Base-by-base conservation (phyloP, 2,113 vertebrate genomes). In the Serinus canaria region DNA sequence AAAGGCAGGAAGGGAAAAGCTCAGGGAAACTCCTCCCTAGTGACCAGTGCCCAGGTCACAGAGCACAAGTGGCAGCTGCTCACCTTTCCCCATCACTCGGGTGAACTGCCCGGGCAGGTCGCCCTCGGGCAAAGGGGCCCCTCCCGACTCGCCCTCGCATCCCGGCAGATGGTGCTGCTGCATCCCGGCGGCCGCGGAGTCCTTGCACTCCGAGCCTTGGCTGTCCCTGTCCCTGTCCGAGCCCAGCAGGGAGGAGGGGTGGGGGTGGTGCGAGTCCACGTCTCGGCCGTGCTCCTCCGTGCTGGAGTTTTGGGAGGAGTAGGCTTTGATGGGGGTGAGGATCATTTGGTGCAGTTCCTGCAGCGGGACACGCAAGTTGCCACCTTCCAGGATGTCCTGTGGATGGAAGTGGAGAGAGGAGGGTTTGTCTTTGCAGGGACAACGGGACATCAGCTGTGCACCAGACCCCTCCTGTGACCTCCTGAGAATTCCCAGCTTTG, bases 271-370 rank as follows among this genome's bases (percentile, higher is more conserved):
- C 35, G 97, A 97, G n/a, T 97, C 97, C 13, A 97, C 92, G 3
- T 98, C 98, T 19, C 97, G 97, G 58, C 95, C 94, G 28, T 93
- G 97, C n/a, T 97, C 97, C 75, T 98, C 97, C 0, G 95, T 14
- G 77, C 90, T 96, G 2, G 96, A 41, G 74, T 53, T 98, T 7
- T 98, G 98, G 72, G 97, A 97, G 67, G 97, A 97, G 95, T 97
- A 99, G 12, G 99, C 98, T 96, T 99, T 99, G 97, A 99, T 99
- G 31, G 99, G 99, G 5, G 99, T 99, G 95, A 99, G 98, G 97
- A 99, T 99, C 98, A 99, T 99, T 98, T 99, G 99, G 95, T 99
- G 99, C 22, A 99, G 98, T 47, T 99, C 99, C 97, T 99, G 99
- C 78, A 99, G 98, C 0, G 99, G 99, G 78, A 97, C 89, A 6